Percentiles rank a stretch among this genome's conserved stretches.
These are phyloP conservation scores for Anas acuta DNA, from an alignment of 2,797 vertebrate species.

Conservation along the genomic window DNA sequence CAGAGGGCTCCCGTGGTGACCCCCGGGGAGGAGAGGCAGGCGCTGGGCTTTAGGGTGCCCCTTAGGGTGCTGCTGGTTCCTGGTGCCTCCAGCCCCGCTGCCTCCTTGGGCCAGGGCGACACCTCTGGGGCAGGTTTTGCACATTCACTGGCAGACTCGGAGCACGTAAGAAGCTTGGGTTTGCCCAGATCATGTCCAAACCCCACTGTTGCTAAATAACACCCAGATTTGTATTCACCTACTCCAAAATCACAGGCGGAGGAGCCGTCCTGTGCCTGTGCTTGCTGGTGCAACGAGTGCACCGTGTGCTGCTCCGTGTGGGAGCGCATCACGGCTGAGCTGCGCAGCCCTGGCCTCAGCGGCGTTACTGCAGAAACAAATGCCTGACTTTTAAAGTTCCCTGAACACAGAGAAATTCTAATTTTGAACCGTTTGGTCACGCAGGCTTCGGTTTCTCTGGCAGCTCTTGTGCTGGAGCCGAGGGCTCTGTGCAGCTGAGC, in stretches of 20 bases:
- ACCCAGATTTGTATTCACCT: not conserved
- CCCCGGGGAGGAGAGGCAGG: not conserved
- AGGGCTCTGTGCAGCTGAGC: not conserved
- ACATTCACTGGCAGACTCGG: not conserved
- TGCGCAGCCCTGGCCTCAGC: not conserved
- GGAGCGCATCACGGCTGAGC: not conserved
- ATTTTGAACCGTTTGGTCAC: not conserved
- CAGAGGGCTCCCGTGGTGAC: not conserved
- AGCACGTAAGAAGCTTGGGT: fast-evolving
- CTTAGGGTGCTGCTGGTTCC: not conserved
- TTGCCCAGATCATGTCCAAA: not conserved
- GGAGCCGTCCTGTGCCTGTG: not conserved
- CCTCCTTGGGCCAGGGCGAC: fast-evolving
- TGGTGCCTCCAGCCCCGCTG: not conserved
- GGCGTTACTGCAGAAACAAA: not conserved
- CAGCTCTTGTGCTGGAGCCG: not conserved
- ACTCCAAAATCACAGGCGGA: not conserved
- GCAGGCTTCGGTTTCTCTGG: not conserved
- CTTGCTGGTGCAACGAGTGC: not conserved
- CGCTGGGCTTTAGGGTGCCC: not conserved
- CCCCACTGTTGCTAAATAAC: not conserved
- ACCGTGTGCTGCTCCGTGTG: not conserved
- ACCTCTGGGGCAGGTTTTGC: not conserved
- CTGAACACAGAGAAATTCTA: not conserved
- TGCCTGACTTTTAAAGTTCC: fast-evolving